phyloP scores from a whole-genome alignment of 2,113 vertebrate species.

The Heloderma charlesbogerti region DNA sequence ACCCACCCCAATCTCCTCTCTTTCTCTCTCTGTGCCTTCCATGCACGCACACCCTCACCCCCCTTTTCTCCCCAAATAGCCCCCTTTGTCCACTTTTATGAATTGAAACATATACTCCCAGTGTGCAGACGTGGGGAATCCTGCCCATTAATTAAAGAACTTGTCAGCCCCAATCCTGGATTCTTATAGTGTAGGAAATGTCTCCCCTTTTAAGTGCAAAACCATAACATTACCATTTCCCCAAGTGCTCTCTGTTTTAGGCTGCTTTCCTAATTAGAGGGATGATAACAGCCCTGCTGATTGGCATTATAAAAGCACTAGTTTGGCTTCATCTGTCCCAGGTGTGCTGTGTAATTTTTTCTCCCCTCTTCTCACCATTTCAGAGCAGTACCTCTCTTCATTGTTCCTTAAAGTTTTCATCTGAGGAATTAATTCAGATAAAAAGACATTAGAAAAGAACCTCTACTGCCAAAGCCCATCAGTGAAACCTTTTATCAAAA shows the following conservation, averaged over 20 bases:
- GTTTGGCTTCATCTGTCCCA: slow-evolving; percentile 91
- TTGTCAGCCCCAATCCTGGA: slow-evolving; percentile 85
- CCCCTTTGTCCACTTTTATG: slow-evolving; percentile 87
- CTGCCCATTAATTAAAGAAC: slow-evolving; percentile 87
- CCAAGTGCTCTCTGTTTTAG: slow-evolving; percentile 91
- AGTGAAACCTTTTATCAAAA: slow-evolving; percentile 92
- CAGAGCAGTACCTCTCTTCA: slow-evolving; percentile 85
- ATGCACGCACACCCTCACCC: neutral
- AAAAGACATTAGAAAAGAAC: slow-evolving; percentile 90
- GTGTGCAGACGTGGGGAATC: slow-evolving; percentile 81
- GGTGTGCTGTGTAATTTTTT: slow-evolving; percentile 87
- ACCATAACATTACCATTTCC: slow-evolving; percentile 91
- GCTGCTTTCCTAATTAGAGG: slow-evolving; percentile 91
- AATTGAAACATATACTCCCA: slow-evolving; percentile 86
- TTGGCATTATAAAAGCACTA: slow-evolving; percentile 94
- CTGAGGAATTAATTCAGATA: slow-evolving; percentile 96
- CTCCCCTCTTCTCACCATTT: slow-evolving; percentile 85
- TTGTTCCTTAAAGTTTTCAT: slow-evolving; percentile 92
- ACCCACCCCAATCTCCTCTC: slow-evolving; percentile 41
- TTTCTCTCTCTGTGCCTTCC: slow-evolving; percentile 28
- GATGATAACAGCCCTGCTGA: slow-evolving; percentile 90
- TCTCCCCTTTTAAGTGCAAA: slow-evolving; percentile 91
- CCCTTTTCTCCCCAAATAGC: slow-evolving; percentile 64
- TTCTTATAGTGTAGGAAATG: slow-evolving; percentile 84
- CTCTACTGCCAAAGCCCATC: slow-evolving; percentile 91